Base-by-base conservation (phyloP, 2,113 vertebrate species). In the Campylorhamphus procurvoides region DNA sequence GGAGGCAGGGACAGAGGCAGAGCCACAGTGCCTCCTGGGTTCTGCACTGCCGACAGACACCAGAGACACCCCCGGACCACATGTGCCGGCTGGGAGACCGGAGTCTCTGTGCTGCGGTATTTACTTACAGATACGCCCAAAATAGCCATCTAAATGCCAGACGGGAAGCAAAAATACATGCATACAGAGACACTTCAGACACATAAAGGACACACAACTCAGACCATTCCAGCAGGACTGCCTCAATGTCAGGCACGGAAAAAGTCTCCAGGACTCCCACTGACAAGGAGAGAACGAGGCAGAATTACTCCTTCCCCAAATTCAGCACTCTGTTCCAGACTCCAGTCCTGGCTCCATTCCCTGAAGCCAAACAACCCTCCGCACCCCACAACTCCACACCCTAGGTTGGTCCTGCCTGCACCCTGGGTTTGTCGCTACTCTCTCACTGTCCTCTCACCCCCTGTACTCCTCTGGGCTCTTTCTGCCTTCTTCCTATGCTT, bases 91-190 rank as follows among this genome's bases (percentile, higher is more conserved):
- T 93, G 25, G 24, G 85, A 89, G 69, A 93, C 56, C 64, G 2
- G 50, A 40, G 66, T 66, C 52, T 52, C 49, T 73, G 22, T 42
- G 58, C 49, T 44, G 53, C 25, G 42, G 93, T 87, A 83, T 93
- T 96, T 96, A 90, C 87, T 96, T 91, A 91, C 6, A 91, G 78
- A 93, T 76, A 50, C 35, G 88, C 71, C 84, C 67, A 68, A 90
- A 96, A 96, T 96, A 94, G 87, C 75, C 56, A 8, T 35, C 67
- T 83, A 63, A 96, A 95, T 96, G 62, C 75, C 82, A 80, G 17
- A 42, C 24, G 55, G 76, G 79, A 81, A 77, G 59, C 84, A 93
- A 94, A 95, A 94, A 93, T 66, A 94, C 71, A 83, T 6, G 14
- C 68, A 29, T 28, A 39, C 20, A 35, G 15, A 47, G 46, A 16